A percentile compares a stretch with the other conserved stretches of the same genome.
phyloP scores from a whole-genome alignment of 2,888 invertebrate species.

The Troides oblongomaculatus region DNA sequence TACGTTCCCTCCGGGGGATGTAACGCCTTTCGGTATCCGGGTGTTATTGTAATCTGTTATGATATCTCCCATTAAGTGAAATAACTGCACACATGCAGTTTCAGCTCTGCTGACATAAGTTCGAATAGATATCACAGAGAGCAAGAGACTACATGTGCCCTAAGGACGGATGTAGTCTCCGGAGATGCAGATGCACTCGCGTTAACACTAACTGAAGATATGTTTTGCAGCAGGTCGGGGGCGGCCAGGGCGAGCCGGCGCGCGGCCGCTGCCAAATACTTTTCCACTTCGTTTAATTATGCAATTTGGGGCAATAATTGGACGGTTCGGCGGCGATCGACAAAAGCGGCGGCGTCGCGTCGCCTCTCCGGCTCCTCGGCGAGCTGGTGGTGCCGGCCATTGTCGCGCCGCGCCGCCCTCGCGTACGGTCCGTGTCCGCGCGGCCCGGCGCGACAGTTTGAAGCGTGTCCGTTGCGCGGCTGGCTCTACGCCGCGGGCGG shows the following conservation, averaged over 20 bases:
- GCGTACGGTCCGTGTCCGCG: too few species aligned
- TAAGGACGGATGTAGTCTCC: too few species aligned
- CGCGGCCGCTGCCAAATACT: conserved; percentile 19
- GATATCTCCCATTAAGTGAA: too few species aligned
- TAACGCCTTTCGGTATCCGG: too few species aligned
- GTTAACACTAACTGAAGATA: too few species aligned
- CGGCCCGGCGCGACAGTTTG: conserved; percentile 24
- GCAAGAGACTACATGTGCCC: too few species aligned
- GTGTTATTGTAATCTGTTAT: too few species aligned
- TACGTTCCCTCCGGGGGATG: too few species aligned
- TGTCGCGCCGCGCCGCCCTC: conserved; percentile 31
- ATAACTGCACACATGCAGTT: too few species aligned
- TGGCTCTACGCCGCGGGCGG: conserved; percentile 27
- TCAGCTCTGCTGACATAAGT: too few species aligned
- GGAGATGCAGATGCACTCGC: too few species aligned
- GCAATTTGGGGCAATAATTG: conserved; percentile 26
- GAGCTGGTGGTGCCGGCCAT: conserved; percentile 49
- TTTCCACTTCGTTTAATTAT: conserved; percentile 26
- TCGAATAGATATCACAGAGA: too few species aligned
- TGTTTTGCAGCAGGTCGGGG: background rate
- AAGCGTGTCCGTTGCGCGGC: conserved; percentile 41
- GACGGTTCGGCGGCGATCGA: conserved; percentile 21
- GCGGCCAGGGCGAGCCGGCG: background rate
- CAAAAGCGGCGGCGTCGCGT: conserved; percentile 29
- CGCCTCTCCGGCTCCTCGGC: conserved; percentile 39